Evolutionary conservation across 2,113 vertebrate genomes (phyloP), one percentile per base, ranked within the genome.

Genomic region (Apeltes quadracus): DNA sequence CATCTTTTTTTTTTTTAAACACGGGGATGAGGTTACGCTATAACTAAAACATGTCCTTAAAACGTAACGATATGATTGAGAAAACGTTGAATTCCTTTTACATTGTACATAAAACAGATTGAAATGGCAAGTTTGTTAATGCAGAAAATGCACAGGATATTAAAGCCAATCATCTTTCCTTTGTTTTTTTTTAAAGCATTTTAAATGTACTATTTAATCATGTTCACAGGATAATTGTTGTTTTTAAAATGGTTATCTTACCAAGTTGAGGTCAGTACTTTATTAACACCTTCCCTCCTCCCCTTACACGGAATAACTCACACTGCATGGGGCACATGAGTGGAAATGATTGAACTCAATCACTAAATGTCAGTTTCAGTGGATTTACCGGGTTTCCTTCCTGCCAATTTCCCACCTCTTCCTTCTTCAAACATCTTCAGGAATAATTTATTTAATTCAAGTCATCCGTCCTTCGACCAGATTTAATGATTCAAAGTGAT

Each of bases 361-460:
- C 82, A 72, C 74, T 72, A 66, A 78, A 89, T 22, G 25, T 83
- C 69, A 75, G 76, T 73, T 61, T 84, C 89, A 91, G 87, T 69
- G 85, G 86, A 92, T 91, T 91, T 91, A 89, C 91, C 88, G 89
- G 83, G 82, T n/a, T 88, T 90, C 79, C 87, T 81, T 88, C 91
- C 87, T 90, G 88, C 83, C 90, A 90, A 78, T 89, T 89, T 84
- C 81, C 72, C 69, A 85, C 59, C 69, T 81, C 68, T 87, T 81
- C 67, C 78, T 84, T 73, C 71, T 88, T 82, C 80, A 71, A 57
- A 66, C 81, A 79, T 76, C 81, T 83, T 89, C 76, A 84, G 54
- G 29, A 84, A 61, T 91, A 88, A 92, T 90, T 88, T 89, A 90
- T 92, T 84, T 78, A 81, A 86, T 66, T 90, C 78, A 87, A 81